Base-by-base conservation (phyloP, 2,888 invertebrate genomes). In the Neoscelio sp. region DNA sequence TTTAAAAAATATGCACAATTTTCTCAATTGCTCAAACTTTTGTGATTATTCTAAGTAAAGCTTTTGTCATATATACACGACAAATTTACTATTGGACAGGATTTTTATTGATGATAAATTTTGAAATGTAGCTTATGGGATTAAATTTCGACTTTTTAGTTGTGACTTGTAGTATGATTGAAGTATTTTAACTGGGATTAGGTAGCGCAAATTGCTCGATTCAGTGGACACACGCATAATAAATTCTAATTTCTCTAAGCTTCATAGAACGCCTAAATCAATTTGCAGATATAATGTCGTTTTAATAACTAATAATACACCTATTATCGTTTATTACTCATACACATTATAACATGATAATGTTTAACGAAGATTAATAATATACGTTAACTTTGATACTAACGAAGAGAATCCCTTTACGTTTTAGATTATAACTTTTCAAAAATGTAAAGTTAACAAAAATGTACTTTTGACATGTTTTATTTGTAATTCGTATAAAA, bases 231-330 rank as follows among this genome's bases (percentile, higher is more conserved):
- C 15, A 35, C 15, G 13, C 15, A 35, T 35, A 35, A 13, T 35
- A 35, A 35, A 35, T 35, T 35, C 35, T 35, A 35, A 35, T 35
- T 35, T 35, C 12, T 35, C 35, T 35, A 35, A 35, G 35, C 35
- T 35, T 35, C 35, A 13, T 13, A 35, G 35, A 35, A 35, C 35
- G 6, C 35, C 35, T 35, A 35, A 35, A 35, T 35, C 12, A 13
- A 35, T 35, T 35, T 35, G 35, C 15, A 35, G 35, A 35, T 35
- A 4, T 13, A 13, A 13, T 5, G 35, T 35, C 35, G 15, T 13
- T 35, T 35, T 35, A 35, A 1, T 35, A 35, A 35, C 35, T 35
- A 35, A 35, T 35, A 35, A 35, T 13, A 13, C 35, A 13, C 35
- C 5, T 35, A 35, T 35, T 35, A 13, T 35, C 35, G 35, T 35